phyloP scores from a whole-genome alignment of 2,113 vertebrate species.

The Larimichthys polyactis region DNA sequence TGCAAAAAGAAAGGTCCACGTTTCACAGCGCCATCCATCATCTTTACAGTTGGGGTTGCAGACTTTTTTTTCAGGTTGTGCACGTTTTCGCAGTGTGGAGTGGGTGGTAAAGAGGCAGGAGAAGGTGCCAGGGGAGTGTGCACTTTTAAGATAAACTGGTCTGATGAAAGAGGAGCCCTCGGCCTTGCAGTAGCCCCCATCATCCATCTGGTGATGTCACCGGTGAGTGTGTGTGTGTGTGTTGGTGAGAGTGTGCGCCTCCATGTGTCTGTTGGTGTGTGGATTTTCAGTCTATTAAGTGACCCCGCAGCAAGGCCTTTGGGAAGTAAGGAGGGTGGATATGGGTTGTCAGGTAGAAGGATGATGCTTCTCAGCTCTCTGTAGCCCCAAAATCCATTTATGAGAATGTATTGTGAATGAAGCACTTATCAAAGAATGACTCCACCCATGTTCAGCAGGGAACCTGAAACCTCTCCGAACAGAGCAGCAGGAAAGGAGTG shows the following conservation, averaged over 20 bases:
- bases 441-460: conserved; percentile 34
- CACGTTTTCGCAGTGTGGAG: conserved; percentile 38
- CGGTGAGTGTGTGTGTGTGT: conserved; percentile 8
- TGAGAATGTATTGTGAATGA: conserved; percentile 4
- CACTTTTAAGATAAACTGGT: conserved; percentile 67
- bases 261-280: conserved; percentile 19
- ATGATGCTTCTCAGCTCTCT: conserved; percentile 53
- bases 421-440: conserved; percentile 33
- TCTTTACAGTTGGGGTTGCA: conserved; percentile 61
- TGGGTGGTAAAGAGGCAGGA: conserved; percentile 27
- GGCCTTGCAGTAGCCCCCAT: conserved; percentile 65
- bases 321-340: conserved; percentile 45
- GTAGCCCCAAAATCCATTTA: conserved; percentile 6
- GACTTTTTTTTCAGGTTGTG: conserved; percentile 45
- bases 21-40: conserved; percentile 79
- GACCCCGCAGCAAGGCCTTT: conserved; percentile 64
- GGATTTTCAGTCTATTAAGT: conserved; percentile 59
- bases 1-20: conserved; percentile 71
- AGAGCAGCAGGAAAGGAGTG: conserved; percentile 27
- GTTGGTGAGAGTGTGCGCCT: neutral
- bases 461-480: conserved; percentile 62
- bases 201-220: conserved; percentile 78
- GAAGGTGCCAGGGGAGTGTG: conserved; percentile 34
- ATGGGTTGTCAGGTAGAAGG: conserved; percentile 64
- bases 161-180: conserved; percentile 71